Percentiles rank a stretch among this genome's conserved stretches.
phyloP scores from a whole-genome alignment of 2,888 invertebrate species.

The Oasisia sp. region DNA sequence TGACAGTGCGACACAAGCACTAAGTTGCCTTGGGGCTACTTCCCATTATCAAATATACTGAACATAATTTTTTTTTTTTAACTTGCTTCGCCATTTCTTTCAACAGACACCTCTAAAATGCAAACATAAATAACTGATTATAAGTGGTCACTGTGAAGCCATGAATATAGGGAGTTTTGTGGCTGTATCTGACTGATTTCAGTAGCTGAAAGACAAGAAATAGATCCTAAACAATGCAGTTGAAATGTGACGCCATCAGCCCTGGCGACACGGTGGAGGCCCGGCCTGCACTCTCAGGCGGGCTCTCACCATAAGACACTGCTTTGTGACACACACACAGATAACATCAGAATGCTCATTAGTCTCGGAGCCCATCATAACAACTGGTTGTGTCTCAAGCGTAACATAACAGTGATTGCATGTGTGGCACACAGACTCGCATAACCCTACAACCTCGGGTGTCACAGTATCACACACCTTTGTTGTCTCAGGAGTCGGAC shows the following conservation, averaged over 20 bases:
- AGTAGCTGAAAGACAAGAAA: background rate
- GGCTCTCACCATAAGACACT: background rate
- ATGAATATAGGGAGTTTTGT: background rate
- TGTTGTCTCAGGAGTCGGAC: background rate
- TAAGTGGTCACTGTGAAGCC: background rate
- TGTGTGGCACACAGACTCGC: background rate
- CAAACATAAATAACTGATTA: background rate
- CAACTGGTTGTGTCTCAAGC: background rate
- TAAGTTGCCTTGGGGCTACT: background rate
- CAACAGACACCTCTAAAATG: background rate
- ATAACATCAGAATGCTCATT: conserved; percentile 6
- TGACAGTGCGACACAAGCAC: background rate
- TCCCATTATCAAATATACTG: background rate
- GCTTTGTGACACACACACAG: background rate
- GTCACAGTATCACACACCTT: background rate
- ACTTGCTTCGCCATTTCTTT: background rate
- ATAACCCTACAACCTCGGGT: background rate
- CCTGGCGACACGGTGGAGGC: background rate
- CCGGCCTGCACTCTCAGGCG: background rate
- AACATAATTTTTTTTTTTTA: background rate
- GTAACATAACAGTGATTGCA: background rate
- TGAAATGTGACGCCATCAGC: background rate
- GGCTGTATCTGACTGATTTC: background rate
- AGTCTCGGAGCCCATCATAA: background rate
- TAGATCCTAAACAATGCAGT: background rate